Evolutionary conservation across 35 echinoderm and acorn worm genomes (phyloP), one percentile per base, ranked within the genome.

Genomic region (Diadema setosum): DNA sequence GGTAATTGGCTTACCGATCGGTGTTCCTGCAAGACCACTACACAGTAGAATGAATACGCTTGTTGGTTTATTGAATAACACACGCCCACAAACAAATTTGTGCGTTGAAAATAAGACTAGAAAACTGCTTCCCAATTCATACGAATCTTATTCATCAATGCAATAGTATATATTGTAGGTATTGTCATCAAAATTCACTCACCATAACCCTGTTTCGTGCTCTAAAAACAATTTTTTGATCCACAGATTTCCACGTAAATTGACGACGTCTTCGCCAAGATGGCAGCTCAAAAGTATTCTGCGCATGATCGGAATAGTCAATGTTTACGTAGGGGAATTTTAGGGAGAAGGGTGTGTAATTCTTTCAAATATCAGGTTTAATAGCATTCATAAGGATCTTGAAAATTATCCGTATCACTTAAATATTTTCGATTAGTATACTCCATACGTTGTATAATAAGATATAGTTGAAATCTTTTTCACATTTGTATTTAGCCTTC

Each of bases 231-330:
- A 90, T 20, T 84, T 90, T 90, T 32, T 36, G 32, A 23, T 42
- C 88, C 25, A 40, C 41, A 41, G 36, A 58, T 33, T 70, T 21
- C 56, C 80, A 45, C 42, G 82, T 46, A 37, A 64, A 63, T 29
- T 65, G 18, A 41, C 39, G 44, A 41, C 70, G 42, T 67, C 81
- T 90, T 55, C 32, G 88, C 88, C 83, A 90, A 90, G 81, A 90
- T 90, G 88, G 88, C 88, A 90, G 80, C 88, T 90, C 58, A 81
- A 87, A 90, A 90, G 88, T 90, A 33, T 41, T 43, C 36, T 90
- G 88, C 88, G 88, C 88, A 90, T 90, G 88, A 41, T 58, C 80
- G 80, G 88, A 90, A 40, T 83, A 70, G 39, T 83, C 34, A 46
- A 90, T 90, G 36, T 58, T 35, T 45, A 33, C 20, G 39, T 67